Evolutionary conservation across 2,888 invertebrate genomes (phyloP).

Genomic region (Platypus cylindrus): DNA sequence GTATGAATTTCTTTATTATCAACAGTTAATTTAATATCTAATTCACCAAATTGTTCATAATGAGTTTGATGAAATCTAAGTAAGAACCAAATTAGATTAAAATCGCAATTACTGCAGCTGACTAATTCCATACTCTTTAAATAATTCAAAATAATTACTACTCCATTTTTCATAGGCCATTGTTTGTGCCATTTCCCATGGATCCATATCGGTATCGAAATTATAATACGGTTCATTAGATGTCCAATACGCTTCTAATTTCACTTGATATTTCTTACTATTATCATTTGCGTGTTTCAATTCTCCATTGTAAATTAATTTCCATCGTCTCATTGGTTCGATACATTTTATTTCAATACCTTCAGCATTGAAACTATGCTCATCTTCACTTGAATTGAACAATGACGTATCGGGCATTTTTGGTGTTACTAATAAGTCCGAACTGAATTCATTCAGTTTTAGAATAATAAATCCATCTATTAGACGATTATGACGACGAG

Average conservation of each 20-base stretch:
- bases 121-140: conserved; percentile 48
- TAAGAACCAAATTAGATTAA: conserved; percentile 16
- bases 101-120: neutral
- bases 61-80: conserved; percentile 59
- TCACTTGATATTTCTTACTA: conserved; percentile 38
- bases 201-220: conserved; percentile 52
- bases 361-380: conserved; percentile 44
- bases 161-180: conserved; percentile 60
- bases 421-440: conserved; percentile 48
- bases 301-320: conserved; percentile 47
- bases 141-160: conserved; percentile 46
- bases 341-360: conserved; percentile 45
- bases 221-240: conserved; percentile 51
- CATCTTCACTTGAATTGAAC: conserved; percentile 37
- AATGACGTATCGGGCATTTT: conserved; percentile 39
- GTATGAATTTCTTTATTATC: conserved; percentile 39
- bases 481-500: conserved; percentile 42
- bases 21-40: conserved; percentile 43
- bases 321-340: conserved; percentile 59
- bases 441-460: conserved; percentile 38
- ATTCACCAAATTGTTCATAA: conserved; percentile 60
- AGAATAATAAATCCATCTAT: conserved; percentile 51
- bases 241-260: conserved; percentile 46
- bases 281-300: conserved; percentile 42
- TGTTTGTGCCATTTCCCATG: conserved; percentile 45